Percentiles rank a stretch among this genome's conserved stretches.
Evolutionary conservation across 2,113 vertebrate genomes (phyloP).

Genomic region (Panthera leo): DNA sequence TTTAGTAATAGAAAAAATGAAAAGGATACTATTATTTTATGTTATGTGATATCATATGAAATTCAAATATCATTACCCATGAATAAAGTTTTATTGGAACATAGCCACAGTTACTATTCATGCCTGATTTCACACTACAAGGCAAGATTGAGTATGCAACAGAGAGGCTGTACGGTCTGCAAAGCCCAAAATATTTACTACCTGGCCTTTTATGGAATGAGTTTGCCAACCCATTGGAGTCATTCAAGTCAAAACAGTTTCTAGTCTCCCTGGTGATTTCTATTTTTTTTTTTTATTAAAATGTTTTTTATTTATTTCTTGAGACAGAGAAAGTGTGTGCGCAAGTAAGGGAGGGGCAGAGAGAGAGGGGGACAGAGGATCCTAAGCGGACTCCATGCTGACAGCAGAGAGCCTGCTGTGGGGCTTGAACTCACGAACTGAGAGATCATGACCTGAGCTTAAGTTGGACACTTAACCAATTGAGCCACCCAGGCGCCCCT

Average conservation of each 20-base stretch:
- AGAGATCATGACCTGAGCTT: no score
- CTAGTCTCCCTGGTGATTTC: background rate
- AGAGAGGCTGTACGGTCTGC: background rate
- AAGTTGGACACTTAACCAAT: no score
- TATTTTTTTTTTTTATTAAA: background rate
- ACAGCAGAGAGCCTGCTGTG: no score
- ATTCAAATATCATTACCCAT: background rate
- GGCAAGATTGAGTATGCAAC: background rate
- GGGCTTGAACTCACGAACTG: no score
- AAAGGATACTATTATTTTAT: background rate
- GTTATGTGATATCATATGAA: background rate
- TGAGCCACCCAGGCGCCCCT: background rate
- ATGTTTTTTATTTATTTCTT: no score
- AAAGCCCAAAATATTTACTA: background rate
- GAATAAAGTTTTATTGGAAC: background rate
- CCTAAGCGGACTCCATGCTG: no score
- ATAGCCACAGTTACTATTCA: background rate
- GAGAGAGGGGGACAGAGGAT: no score
- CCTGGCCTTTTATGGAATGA: background rate
- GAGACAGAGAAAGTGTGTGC: no score
- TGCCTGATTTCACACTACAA: background rate
- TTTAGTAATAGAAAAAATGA: background rate
- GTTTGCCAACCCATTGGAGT: background rate
- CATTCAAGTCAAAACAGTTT: background rate
- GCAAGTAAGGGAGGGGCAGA: no score